phyloP scores from a whole-genome alignment of 2,797 vertebrate species.

The Carcharodon carcharias region DNA sequence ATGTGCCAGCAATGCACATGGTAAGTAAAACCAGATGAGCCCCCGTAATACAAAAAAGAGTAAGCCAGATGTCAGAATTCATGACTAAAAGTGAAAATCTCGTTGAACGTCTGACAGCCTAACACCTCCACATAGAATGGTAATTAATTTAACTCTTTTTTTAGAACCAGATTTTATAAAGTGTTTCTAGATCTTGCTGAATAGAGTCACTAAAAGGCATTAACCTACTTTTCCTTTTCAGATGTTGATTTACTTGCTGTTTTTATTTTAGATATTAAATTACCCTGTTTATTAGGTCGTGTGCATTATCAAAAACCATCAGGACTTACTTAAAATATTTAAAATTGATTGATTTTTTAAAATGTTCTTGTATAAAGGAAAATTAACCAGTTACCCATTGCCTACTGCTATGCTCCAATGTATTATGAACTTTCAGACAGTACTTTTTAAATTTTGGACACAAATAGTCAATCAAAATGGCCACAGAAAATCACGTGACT shows the following conservation, averaged over 20 bases:
- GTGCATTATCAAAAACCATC: not conserved
- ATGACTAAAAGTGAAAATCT: not conserved
- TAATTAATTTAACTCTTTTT: not conserved
- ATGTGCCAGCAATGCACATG: not conserved
- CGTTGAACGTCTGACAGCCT: not conserved
- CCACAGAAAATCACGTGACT: no score
- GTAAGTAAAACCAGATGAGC: not conserved
- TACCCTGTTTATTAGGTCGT: not conserved
- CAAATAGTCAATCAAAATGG: no score
- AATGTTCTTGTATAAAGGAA: not conserved
- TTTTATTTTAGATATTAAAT: not conserved
- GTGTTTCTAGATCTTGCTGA: not conserved
- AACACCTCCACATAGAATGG: not conserved
- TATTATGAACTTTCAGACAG: no score
- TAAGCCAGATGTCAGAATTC: not conserved
- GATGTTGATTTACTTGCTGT: not conserved
- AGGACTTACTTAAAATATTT: not conserved
- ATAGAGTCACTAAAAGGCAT: not conserved
- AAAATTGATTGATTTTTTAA: not conserved
- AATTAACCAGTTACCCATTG: not conserved
- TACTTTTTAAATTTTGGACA: no score
- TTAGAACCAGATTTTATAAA: not conserved
- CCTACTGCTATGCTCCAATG: no score
- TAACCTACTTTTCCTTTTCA: not conserved
- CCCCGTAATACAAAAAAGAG: not conserved